Evolutionary conservation across 2,797 vertebrate species (phyloP).

Genomic region (Mionectes olivaceus): DNA sequence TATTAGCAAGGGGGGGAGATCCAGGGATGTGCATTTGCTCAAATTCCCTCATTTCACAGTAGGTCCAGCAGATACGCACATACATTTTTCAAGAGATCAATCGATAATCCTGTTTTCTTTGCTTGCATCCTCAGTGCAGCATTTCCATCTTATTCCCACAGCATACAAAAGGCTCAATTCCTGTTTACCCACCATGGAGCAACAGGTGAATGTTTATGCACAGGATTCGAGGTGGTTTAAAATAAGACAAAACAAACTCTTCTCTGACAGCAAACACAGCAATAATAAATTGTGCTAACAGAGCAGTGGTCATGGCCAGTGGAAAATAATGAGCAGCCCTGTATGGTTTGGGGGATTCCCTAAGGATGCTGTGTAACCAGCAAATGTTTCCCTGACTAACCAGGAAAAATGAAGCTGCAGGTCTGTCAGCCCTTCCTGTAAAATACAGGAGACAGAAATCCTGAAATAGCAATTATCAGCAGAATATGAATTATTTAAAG

Average conservation of each 20-base stretch:
- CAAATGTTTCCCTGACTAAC: background rate
- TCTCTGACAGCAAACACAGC: background rate
- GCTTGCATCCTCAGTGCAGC: background rate
- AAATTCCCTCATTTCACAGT: background rate
- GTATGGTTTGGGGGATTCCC: background rate
- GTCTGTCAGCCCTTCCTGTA: background rate
- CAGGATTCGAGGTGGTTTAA: background rate
- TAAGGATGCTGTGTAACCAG: background rate
- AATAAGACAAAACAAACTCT: conserved; percentile 28
- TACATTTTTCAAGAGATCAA: background rate
- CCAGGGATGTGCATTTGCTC: background rate
- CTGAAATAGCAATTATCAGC: background rate
- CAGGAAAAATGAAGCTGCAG: background rate
- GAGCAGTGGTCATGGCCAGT: background rate
- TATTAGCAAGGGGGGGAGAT: background rate
- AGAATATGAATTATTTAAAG: background rate
- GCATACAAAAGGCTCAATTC: background rate
- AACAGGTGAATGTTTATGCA: conserved; percentile 2
- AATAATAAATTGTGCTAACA: conserved; percentile 37
- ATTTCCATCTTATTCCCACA: background rate
- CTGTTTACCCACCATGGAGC: background rate
- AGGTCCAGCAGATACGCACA: background rate
- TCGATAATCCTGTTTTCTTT: background rate
- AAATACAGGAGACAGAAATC: conserved; percentile 15
- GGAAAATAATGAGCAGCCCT: conserved; percentile 31